phyloP scores from a whole-genome alignment of 2,113 vertebrate genomes.

The Pao palembangensis region DNA sequence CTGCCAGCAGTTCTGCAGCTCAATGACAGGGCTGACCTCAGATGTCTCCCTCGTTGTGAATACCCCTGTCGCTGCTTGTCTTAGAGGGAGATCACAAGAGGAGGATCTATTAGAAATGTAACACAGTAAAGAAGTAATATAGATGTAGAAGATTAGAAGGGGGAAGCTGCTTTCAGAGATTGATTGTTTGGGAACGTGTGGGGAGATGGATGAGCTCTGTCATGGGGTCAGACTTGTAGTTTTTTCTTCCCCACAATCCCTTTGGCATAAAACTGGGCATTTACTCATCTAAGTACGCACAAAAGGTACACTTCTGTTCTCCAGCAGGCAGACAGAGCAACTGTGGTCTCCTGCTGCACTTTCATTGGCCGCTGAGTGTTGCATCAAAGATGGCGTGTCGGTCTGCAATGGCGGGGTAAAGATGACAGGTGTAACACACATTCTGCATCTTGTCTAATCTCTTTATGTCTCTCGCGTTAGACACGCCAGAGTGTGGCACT shows the following conservation, averaged over 20 bases:
- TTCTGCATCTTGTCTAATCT: conserved; percentile 30
- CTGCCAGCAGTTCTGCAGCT: conserved; percentile 13
- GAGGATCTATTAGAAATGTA: conserved; percentile 39
- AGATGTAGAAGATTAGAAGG: too few relatives aligned
- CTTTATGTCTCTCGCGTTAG: conserved; percentile 37
- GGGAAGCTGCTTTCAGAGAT: background rate
- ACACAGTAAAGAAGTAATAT: conserved; percentile 32
- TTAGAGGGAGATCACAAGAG: conserved; percentile 45
- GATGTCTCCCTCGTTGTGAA: conserved; percentile 42
- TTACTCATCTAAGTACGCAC: conserved; percentile 58
- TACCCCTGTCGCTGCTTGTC: conserved; percentile 35
- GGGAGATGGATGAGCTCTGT: conserved; percentile 37
- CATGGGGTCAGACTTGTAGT: conserved; percentile 38
- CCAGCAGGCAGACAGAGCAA: background rate
- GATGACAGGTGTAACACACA: conserved; percentile 49
- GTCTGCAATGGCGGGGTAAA: conserved; percentile 24
- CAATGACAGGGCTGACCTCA: conserved; percentile 45
- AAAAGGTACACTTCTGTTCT: background rate
- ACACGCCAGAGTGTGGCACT: conserved; percentile 18
- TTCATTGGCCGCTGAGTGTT: conserved; percentile 12
- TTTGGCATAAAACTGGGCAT: conserved; percentile 45
- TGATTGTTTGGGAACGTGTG: conserved; percentile 14
- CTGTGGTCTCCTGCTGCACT: conserved; percentile 9
- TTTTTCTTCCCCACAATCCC: conserved; percentile 46
- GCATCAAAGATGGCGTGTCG: conserved; percentile 5